Evolutionary conservation across 1,140 invertebrate species (phyloP), one percentile per base, ranked within the genome.

Genomic region (Ectropis grisescens): DNA sequence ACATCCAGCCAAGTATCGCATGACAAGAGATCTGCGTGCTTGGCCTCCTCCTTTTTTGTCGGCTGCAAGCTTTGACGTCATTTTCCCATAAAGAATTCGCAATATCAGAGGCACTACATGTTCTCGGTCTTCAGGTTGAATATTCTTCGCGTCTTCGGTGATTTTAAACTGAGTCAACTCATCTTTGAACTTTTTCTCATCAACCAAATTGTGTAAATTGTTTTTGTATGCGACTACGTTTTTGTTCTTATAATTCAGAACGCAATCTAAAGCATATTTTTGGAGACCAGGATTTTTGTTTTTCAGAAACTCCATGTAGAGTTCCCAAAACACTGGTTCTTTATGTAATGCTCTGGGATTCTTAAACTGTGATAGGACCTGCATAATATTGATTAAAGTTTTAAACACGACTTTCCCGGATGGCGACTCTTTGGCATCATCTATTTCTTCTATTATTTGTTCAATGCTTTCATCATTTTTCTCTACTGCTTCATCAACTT

Each of bases 11-110:
- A 98, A 74, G 62, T 96, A 97, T 33, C 93, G 85, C 30, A 98
- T 83, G 9, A 98, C 88, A 27, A 94, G 82, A 29, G 89, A 88
- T 49, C 93, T 85, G 28, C 92, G 82, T 22, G 86, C 58, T 41
- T 91, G 86, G 10, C 88, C 87, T 9, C 89, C 88, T 1, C 85
- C 79, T 40, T 86, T 84, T 60, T 93, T 93, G 10, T 93, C 93
- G 0, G 89, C 86, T 0, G 89, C 91, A 24, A 89, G 87, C 60
- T 90, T 93, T 12, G 86, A 85, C 14, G 88, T 84, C 91, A 98
- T 95, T 82, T 96, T 96, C 3, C 94, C 93, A 68, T 94, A 96
- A 1, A 97, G 81, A 37, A 97, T 91, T 60, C 93, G 88, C 68
- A 97, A 85, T 5, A 98, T 76, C 29, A 96, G 84, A 0, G 93